Conservation (phyloP, 1,140 invertebrate genomes). For the Zaprionus capensis region DNA sequence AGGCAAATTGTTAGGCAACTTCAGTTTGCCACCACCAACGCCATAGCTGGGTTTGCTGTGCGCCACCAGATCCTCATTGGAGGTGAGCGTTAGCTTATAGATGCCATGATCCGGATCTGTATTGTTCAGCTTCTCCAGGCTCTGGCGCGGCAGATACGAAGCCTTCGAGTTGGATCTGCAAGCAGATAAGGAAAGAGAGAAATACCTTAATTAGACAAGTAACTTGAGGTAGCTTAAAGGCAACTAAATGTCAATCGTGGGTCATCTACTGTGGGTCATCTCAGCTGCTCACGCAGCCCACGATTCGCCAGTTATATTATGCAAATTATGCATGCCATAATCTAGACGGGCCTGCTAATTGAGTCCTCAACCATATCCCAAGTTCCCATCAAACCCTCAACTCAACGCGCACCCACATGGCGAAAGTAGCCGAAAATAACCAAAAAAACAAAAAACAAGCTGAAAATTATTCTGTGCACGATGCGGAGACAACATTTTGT, state of each 20-base stretch:
- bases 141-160: constrained; percentile 89
- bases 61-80: constrained; percentile 86
- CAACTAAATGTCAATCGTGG: constrained; percentile 39
- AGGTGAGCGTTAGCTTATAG: constrained; percentile 91
- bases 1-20: constrained; percentile 84
- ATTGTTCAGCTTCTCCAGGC: constrained; percentile 87
- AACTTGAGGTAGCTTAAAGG: background rate
- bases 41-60: constrained; percentile 67
- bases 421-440: constrained; percentile 56
- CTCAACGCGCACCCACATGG: constrained; percentile 62
- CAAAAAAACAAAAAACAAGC: constrained; percentile 26
- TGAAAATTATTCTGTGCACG: constrained; percentile 79
- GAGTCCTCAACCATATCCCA: constrained; percentile 50
- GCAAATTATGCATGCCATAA: constrained; percentile 60
- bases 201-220: constrained; percentile 3
- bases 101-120: constrained; percentile 89
- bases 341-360: constrained; percentile 62
- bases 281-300: constrained; percentile 48
- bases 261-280: constrained; percentile 40
- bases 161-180: constrained; percentile 92
- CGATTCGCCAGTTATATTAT: constrained; percentile 57
- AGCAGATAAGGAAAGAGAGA: constrained; percentile 39
- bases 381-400: constrained; percentile 6
- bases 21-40: constrained; percentile 60
- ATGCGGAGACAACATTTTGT: constrained; percentile 62